Base-by-base conservation (phyloP, 2,888 invertebrate species). In the Lochmaea capreae region DNA sequence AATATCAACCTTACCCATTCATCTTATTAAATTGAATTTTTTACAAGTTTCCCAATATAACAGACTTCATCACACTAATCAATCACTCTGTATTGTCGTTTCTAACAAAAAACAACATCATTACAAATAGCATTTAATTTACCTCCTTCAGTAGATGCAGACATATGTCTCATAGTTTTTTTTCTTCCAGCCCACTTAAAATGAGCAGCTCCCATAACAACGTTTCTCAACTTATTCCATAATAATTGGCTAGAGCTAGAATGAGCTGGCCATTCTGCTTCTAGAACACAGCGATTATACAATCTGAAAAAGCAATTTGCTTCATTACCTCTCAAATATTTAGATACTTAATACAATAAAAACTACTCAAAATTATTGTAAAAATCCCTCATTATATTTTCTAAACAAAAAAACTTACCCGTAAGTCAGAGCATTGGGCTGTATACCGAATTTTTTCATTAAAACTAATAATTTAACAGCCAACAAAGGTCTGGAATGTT, bases 381-480 rank as follows among this genome's bases (percentile, higher is more conserved):
- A 33, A 11, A 43, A 43, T 11, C 54, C 54, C 2, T 9, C 54
- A 33, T 4, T n/a, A 8, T 39, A 43, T 59, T 42, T 58, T 58
- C 46, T 59, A 39, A 58, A 58, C 42, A 58, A 67, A 39, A n/a
- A 42, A 16, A 58, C 85, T 87, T 88, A 94, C 81, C 99, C 99
- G 84, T 99, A 99, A 0, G 99, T 99, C 67, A 99, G 92, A 11
- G 99, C 99, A 86, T 99, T 99, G 0, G 98, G 98, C 84, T 97
- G 96, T 54, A 99, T 91, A 0, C 97, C 97, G 54, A 94, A 94
- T 22, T 95, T 92, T 86, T 97, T 97, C 97, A 98, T 97, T 61
- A 96, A 91, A 84, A 96, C 94, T 81, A 96, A 88, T 65, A 96
- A 88, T 83, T 97, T 96, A 1, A 99, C 98, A 1, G 99, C 99